Evolutionary conservation across 1,140 invertebrate species (phyloP), one percentile per base, ranked within the genome.

Genomic region (Hesperophylax magnus): DNA sequence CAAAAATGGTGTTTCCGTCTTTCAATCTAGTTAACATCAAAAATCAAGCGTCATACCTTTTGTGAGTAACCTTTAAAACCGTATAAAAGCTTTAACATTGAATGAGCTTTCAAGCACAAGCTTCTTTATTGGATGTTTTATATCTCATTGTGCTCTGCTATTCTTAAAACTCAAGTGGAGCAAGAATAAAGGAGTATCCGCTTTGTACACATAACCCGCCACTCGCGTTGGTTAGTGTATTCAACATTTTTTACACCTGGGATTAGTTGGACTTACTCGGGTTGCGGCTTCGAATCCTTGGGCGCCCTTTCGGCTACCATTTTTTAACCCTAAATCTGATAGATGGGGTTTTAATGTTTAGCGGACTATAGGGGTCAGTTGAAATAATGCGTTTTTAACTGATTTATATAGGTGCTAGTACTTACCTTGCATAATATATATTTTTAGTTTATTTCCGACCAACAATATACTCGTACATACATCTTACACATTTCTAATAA

Each of bases 181-280:
- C 15, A 15, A 15, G 24, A n/a, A 47, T 34, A 71, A 53, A 39
- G n/a, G 34, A 53, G 34, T 71, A 47, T 18, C 67, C 67, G 67
- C 34, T 39, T 65, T 65, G 61, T 65, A 65, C 24, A 65, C 72
- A 71, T 7, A 34, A 27, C 60, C 34, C 34, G 79, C 67, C 71
- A 61, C 79, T 80, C 79, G 74, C 60, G 72, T 76, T 80, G 72
- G 69, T 52, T 27, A 61, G 22, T 67, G 61, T 67, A 76, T 81
- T 81, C 61, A 67, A 54, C 60, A 39, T 81, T 75, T 77, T 79
- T 79, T 82, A 81, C 77, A 82, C 81, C 67, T 82, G 81, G 81
- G 81, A 82, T 79, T 82, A 82, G 47, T 53, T 34, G 77, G 39
- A 47, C 71, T 78, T 76, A 79, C 58, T 69, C 54, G 22, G 61